Evolutionary conservation across 1,140 invertebrate genomes (phyloP).

Genomic region (Hyles vespertilio): DNA sequence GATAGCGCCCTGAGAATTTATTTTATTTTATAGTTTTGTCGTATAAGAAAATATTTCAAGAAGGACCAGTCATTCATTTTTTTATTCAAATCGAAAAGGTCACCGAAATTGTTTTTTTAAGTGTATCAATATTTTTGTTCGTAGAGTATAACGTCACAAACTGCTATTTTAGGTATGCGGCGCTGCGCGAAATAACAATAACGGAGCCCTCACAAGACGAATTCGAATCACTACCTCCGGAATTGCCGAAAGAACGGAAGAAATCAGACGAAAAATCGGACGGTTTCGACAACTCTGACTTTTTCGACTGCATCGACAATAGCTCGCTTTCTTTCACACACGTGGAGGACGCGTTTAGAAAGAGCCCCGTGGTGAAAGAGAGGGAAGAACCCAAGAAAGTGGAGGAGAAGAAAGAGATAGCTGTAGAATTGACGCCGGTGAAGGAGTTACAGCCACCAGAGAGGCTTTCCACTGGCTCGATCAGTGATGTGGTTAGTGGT

Average conservation of each 20-base stretch:
- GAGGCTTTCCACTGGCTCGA: slow-evolving; percentile 74
- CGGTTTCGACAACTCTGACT: slow-evolving; percentile 72
- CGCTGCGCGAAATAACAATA: slow-evolving; percentile 81
- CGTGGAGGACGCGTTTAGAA: slow-evolving; percentile 71
- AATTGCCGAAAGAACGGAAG: slow-evolving; percentile 67
- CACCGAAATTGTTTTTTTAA: too few species aligned
- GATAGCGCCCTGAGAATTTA: too few species aligned
- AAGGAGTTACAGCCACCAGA: slow-evolving; percentile 48
- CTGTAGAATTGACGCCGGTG: slow-evolving; percentile 39
- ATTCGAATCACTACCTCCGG: slow-evolving; percentile 67
- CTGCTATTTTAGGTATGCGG: slow-evolving; percentile 74
- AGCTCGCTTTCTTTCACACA: slow-evolving; percentile 67
- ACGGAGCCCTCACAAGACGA: slow-evolving; percentile 77
- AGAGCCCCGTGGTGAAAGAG: slow-evolving; percentile 67
- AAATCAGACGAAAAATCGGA: slow-evolving; percentile 72
- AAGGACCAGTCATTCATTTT: too few species aligned
- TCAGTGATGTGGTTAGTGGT: slow-evolving; percentile 77
- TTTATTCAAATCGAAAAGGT: too few species aligned
- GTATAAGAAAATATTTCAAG: too few species aligned
- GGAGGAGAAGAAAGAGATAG: slow-evolving; percentile 40
- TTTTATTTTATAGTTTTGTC: too few species aligned
- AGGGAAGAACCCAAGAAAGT: slow-evolving; percentile 53
- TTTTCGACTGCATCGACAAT: slow-evolving; percentile 74
- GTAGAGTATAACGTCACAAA: neutral
- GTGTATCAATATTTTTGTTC: too few species aligned